Evolutionary conservation across 2,113 vertebrate genomes (phyloP), one percentile per base, ranked within the genome.

Genomic region (Holacanthus passer): DNA sequence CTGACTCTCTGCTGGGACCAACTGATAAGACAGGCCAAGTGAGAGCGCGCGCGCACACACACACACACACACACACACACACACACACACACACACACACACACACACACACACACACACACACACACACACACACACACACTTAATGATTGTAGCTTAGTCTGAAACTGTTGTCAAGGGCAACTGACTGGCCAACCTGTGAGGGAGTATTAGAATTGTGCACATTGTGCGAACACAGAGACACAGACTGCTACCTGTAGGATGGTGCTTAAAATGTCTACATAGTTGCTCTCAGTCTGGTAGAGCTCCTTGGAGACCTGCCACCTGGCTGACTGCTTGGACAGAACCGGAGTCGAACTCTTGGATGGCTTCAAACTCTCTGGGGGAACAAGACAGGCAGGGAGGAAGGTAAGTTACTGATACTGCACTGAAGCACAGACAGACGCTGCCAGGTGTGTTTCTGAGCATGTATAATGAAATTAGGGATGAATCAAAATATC

Each of bases 261-360:
- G 68, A 99, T 95, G 59, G 98, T 99, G 81, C 95, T 96, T 72
- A 99, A 93, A 91, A 99, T 99, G 92, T 97, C 97, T 68, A 99
- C 98, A 0, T 99, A 99, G 94, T 99, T 99, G 92, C 97, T 99
- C 92, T 99, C 98, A 2, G 98, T 99, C 92, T 99, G 98, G 96
- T 98, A 99, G 45, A 99, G 95, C 82, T 99, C 98, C 91, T 98
- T 99, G 83, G 97, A 98, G 89, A 99, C 98, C 87, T 99, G 98
- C 98, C 98, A 99, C 78, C 98, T 95, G 41, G 98, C 98, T 41
- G 98, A 98, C 94, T 98, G 97, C 94, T 99, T 99, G 64, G 94
- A 69, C 52, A 95, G 91, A 72, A 94, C 87, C 0, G 96, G 96
- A 71, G 97, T 95, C 1, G 96, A 97, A 87, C 95, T 97, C 95